Conservation (phyloP, 2,797 vertebrate species). For the Aulostomus chinensis region DNA sequence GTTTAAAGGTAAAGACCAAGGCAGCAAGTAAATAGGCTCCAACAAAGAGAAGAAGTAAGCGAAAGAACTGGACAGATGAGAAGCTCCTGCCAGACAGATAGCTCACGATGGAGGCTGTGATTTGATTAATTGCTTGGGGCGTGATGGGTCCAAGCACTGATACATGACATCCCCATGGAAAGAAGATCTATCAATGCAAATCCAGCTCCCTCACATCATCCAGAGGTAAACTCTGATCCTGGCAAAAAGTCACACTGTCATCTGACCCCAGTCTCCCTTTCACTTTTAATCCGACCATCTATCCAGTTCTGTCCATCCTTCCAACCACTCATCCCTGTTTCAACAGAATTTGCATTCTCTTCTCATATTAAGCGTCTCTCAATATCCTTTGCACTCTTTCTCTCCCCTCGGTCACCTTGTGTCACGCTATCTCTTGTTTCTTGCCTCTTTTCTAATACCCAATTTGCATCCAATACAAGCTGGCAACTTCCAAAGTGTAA, state of each 20-base stretch:
- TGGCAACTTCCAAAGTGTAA: constrained; percentile 50
- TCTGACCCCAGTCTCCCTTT: constrained; percentile 68
- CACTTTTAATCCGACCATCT: constrained; percentile 61
- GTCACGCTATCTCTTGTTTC: constrained; percentile 66
- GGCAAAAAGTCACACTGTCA: constrained; percentile 73
- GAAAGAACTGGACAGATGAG: constrained; percentile 45
- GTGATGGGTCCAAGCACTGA: constrained; percentile 72
- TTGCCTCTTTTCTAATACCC: constrained; percentile 65
- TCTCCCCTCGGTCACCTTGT: constrained; percentile 47
- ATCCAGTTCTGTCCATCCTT: constrained; percentile 23
- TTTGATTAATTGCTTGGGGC: constrained; percentile 81
- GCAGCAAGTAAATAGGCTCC: no score
- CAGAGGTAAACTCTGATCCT: constrained; percentile 57
- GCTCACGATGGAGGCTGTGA: constrained; percentile 60
- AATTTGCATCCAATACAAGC: constrained; percentile 78
- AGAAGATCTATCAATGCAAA: constrained; percentile 85
- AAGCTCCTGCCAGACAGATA: constrained; percentile 55
- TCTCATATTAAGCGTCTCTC: constrained; percentile 60
- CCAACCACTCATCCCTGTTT: constrained; percentile 50
- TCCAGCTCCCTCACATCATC: constrained; percentile 60
- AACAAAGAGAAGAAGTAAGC: neutral
- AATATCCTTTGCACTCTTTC: constrained; percentile 50
- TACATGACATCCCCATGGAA: constrained; percentile 80
- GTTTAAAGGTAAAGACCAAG: no score
- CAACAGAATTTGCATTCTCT: constrained; percentile 79